Evolutionary conservation across 2,888 invertebrate genomes (phyloP).

Genomic region (Eilema sororculum): DNA sequence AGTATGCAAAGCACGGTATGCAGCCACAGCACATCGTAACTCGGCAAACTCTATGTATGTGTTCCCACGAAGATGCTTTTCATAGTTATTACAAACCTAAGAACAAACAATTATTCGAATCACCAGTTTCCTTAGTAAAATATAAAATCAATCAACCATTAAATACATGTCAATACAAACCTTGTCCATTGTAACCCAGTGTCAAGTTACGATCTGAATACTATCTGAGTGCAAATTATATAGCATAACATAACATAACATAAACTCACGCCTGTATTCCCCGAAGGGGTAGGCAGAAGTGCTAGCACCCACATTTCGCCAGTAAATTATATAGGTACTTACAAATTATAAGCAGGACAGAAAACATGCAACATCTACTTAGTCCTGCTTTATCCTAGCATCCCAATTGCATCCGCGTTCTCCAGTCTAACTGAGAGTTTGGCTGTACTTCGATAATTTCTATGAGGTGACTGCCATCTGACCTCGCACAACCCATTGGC

Average conservation of each 20-base stretch:
- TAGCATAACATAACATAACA: no score
- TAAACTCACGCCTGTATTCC: no score
- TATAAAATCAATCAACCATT: constrained; percentile 6
- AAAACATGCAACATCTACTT: no score
- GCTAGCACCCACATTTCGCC: no score
- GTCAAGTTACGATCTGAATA: constrained; percentile 28
- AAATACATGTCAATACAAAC: constrained; percentile 25
- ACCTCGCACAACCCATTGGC: no score
- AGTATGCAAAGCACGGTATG: constrained; percentile 92
- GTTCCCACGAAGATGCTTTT: constrained; percentile 95
- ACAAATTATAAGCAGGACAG: background rate
- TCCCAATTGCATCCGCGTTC: no score
- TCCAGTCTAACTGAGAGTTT: no score
- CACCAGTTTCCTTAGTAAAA: background rate
- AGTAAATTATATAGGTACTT: background rate
- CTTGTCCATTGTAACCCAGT: constrained; percentile 14
- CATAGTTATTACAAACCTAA: constrained; percentile 92
- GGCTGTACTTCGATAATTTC: no score
- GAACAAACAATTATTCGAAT: background rate
- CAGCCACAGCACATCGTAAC: constrained; percentile 89
- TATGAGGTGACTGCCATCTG: no score
- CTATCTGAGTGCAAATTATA: constrained; percentile 32
- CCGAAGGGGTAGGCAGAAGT: no score
- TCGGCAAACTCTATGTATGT: constrained; percentile 93
- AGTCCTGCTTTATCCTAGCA: no score